A percentile compares a stretch with the other conserved stretches of the same genome.
These are phyloP conservation scores for Diorhabda carinulata DNA, from an alignment of 1,140 invertebrate genomes.

Conservation along the genomic window DNA sequence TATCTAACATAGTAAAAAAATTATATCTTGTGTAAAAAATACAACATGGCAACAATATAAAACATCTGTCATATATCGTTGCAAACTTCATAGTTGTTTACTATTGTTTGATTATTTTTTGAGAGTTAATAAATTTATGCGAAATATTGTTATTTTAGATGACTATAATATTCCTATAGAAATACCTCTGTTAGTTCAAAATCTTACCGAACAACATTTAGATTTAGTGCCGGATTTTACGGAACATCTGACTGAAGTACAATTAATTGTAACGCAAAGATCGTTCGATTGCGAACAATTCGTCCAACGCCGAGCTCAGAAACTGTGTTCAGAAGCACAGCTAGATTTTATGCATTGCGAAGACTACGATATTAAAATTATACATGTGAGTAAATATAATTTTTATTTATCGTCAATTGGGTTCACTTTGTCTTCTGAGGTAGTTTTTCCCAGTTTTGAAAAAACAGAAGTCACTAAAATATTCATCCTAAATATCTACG, in stretches of 20 bases:
- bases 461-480: too few relatives aligned
- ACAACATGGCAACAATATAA: too few relatives aligned
- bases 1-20: too few relatives aligned
- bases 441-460: too few relatives aligned
- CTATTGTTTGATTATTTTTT: too few relatives aligned
- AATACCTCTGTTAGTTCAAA: slow-evolving; percentile 45
- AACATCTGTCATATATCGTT: too few relatives aligned
- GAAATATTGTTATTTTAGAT: slow-evolving; percentile 35
- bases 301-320: slow-evolving; percentile 43
- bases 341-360: slow-evolving; percentile 45
- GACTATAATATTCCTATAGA: slow-evolving; percentile 47
- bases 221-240: slow-evolving; percentile 43
- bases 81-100: too few relatives aligned
- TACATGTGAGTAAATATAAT: slow-evolving; percentile 39
- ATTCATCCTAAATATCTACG: too few relatives aligned
- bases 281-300: slow-evolving; percentile 48
- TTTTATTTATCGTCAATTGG: not conserved
- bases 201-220: slow-evolving; percentile 42
- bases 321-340: slow-evolving; percentile 41
- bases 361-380: slow-evolving; percentile 47
- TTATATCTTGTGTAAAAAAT: too few relatives aligned
- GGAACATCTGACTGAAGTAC: slow-evolving; percentile 43
- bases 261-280: slow-evolving; percentile 45
- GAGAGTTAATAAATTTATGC: too few relatives aligned
- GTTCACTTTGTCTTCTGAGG: too few relatives aligned